Base-by-base conservation (phyloP, 2,797 vertebrate genomes). In the Rhodeus uyekii region DNA sequence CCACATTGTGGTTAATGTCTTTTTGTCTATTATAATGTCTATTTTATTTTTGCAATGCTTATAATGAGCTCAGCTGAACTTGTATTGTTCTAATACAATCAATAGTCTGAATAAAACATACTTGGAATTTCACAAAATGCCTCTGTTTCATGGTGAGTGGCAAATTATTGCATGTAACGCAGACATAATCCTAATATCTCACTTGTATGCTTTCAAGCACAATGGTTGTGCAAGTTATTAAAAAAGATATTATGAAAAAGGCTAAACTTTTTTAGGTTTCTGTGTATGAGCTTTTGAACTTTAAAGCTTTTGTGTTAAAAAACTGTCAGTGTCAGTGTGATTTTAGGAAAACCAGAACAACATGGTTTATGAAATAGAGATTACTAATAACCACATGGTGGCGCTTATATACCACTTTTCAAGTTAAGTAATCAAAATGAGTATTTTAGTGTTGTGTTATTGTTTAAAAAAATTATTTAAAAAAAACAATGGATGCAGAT, bases 61-160 rank as follows among this genome's bases (percentile, higher is more conserved):
- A 38, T 73, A 19, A 63, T 18, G 64, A 22, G 29, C 55, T 74
- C n/a, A 65, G 44, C 44, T 65, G 18, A 81, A n/a, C 16, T 53
- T 61, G 39, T 48, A 58, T 48, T n/a, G n/a, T 61, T 48, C 55
- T 61, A 60, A 60, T 60, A 44, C 78, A 69, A 44, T 69, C 27
- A 60, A 24, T 63, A 29, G 32, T 42, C 24, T 65, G 18, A 81
- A 81, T 81, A 74, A 81, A 81, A 65, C 32, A 42, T 48, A 9
- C 36, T 13, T 74, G 24, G 42, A 42, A 75, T 65, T n/a, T 53
- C 24, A 53, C 10, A 38, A 9, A n/a, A 42, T 53, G 71, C 65
- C 34, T 81, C 38, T 58, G 80, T 75, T 34, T 74, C 46, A 42
- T 64, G 32, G 32, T 4, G 36, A 53, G 48, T 2, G 0, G 22